Evolutionary conservation across 1,140 invertebrate species (phyloP).

Genomic region (Zaprionus capensis): DNA sequence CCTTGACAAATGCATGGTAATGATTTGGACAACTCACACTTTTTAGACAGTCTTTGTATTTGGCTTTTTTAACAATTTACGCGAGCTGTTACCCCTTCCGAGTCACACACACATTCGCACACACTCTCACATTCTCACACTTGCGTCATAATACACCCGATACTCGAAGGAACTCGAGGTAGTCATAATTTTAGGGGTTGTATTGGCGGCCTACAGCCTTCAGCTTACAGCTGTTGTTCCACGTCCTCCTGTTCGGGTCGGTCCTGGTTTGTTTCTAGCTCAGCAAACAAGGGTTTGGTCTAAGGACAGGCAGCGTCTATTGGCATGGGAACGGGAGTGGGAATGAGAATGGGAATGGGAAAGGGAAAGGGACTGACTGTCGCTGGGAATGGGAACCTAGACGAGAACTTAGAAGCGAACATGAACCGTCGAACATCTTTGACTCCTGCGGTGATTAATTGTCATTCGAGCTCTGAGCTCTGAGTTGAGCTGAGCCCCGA

Average conservation of each 20-base stretch:
- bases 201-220: slow-evolving; percentile 38
- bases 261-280: slow-evolving; percentile 38
- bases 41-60: slow-evolving; percentile 42
- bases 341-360: slow-evolving; percentile 6
- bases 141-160: slow-evolving; percentile 29
- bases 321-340: slow-evolving; percentile 59
- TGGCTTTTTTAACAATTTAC: slow-evolving; percentile 78
- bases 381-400: slow-evolving; percentile 15
- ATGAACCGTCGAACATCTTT: slow-evolving; percentile 67
- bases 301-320: slow-evolving; percentile 47
- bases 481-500: slow-evolving; percentile 14
- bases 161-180: slow-evolving; percentile 16
- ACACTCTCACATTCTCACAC: slow-evolving; percentile 50
- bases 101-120: slow-evolving; percentile 43
- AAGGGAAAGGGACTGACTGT: not conserved
- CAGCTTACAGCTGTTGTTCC: slow-evolving; percentile 69
- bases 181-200: slow-evolving; percentile 82
- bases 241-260: slow-evolving; percentile 2
- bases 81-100: slow-evolving; percentile 70
- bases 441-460: slow-evolving; percentile 82
- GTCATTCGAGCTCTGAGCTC: slow-evolving; percentile 58
- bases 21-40: slow-evolving; percentile 73
- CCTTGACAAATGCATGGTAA: slow-evolving; percentile 77
- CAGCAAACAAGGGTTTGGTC: slow-evolving; percentile 73
- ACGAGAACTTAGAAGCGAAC: slow-evolving; percentile 13